A percentile compares a stretch with the other conserved stretches of the same genome.
Conservation (phyloP, 2,113 vertebrate genomes). For the Malurus cyaneus region DNA sequence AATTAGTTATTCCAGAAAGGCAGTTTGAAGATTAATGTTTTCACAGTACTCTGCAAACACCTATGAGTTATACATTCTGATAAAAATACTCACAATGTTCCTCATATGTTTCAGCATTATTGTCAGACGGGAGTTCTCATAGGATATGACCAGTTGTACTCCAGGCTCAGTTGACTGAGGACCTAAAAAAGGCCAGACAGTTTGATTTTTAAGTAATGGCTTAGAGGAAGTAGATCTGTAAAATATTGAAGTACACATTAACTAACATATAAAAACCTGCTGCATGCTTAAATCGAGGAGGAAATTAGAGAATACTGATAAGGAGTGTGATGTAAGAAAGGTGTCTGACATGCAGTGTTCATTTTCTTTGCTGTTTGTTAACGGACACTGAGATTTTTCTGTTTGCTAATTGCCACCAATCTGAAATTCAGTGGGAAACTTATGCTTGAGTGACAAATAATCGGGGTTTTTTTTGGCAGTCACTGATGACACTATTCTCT, state of each 20-base stretch:
- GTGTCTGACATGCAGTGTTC: neutral
- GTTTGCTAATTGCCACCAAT: neutral
- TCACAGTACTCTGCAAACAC: neutral
- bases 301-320: neutral
- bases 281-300: neutral
- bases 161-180: constrained; percentile 57
- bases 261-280: neutral
- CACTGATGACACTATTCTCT: neutral
- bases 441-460: constrained; percentile 12
- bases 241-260: neutral
- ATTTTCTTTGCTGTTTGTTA: neutral
- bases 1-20: neutral
- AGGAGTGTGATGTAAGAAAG: neutral
- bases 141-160: constrained; percentile 81
- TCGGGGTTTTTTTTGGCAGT: neutral
- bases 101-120: constrained; percentile 86
- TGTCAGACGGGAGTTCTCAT: constrained; percentile 72
- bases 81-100: constrained; percentile 81
- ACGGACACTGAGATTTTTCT: neutral
- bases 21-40: neutral
- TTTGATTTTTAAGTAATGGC: neutral
- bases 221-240: neutral
- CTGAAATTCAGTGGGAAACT: constrained; percentile 17
- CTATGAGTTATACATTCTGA: neutral
- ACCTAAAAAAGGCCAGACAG: constrained; percentile 27